phyloP scores from a whole-genome alignment of 2,113 vertebrate species.

The Lophura nycthemera region DNA sequence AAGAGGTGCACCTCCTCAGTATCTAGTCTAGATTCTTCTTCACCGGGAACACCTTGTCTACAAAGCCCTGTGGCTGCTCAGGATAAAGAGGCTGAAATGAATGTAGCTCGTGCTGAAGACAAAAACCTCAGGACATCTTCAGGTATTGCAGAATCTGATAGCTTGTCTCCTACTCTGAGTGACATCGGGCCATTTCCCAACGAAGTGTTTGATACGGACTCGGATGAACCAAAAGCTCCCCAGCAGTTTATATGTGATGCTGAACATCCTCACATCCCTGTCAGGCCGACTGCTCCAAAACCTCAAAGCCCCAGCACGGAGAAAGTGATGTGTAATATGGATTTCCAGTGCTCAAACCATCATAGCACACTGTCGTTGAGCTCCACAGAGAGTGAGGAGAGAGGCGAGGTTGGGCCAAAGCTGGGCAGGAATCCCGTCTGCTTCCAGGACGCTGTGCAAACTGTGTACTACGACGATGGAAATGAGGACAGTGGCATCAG shows the following conservation, averaged over 20 bases:
- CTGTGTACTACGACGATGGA: conserved; percentile 62
- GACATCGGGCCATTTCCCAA: conserved; percentile 51
- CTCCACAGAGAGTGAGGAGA: conserved; percentile 76
- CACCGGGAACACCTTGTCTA: not conserved
- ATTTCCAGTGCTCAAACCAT: conserved; percentile 52
- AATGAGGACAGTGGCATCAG: conserved; percentile 75
- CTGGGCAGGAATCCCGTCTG: conserved; percentile 61
- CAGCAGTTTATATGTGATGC: conserved; percentile 29
- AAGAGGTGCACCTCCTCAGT: conserved; percentile 70
- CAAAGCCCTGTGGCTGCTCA: not conserved
- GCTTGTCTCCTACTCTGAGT: not conserved
- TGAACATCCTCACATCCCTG: not conserved
- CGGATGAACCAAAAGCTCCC: conserved; percentile 1
- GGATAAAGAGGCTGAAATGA: not conserved
- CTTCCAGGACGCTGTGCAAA: conserved; percentile 52
- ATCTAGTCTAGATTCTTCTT: conserved; percentile 44
- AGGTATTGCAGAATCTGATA: not conserved
- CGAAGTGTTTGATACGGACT: conserved; percentile 58
- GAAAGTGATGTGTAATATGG: conserved; percentile 50
- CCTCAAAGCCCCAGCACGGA: conserved; percentile 75
- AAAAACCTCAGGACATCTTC: not conserved
- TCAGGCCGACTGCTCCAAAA: conserved; percentile 77
- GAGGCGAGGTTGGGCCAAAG: conserved; percentile 57
- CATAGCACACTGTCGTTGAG: conserved; percentile 77
- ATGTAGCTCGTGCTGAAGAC: conserved; percentile 21